These are phyloP conservation scores for Lasioglossum oenotherae DNA, from an alignment of 2,888 invertebrate species.

Conservation along the genomic window DNA sequence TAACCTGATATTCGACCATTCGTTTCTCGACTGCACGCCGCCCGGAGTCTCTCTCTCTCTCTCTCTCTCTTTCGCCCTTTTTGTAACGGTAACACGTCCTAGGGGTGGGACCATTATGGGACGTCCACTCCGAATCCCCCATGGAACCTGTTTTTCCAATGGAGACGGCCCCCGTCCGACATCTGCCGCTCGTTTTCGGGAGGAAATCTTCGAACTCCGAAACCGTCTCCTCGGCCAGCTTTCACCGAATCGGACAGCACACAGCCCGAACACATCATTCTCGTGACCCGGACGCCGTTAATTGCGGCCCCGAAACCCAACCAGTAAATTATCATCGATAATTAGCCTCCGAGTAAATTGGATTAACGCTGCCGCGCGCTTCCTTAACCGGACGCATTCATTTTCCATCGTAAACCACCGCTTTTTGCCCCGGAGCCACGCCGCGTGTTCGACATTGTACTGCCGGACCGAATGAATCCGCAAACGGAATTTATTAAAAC, in stretches of 20 bases:
- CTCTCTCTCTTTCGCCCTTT: conserved; percentile 50
- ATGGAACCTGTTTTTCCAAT: conserved; percentile 76
- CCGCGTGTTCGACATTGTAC: conserved; percentile 6
- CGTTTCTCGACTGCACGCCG: conserved; percentile 43
- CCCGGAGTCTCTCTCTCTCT: neutral
- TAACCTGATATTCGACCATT: conserved; percentile 78
- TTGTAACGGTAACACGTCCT: conserved; percentile 63
- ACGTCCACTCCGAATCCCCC: conserved; percentile 67
- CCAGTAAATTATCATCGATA: conserved; percentile 4
- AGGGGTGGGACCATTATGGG: conserved; percentile 67
- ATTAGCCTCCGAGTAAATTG: conserved; percentile 11
- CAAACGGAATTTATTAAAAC: neutral
- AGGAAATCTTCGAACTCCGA: conserved; percentile 40
- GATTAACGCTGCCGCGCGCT: neutral
- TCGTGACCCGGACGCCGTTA: conserved; percentile 14
- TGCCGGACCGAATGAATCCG: neutral
- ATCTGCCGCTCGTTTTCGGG: conserved; percentile 80
- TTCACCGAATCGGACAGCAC: conserved; percentile 24
- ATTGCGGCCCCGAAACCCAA: neutral
- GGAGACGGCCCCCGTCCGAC: conserved; percentile 76
- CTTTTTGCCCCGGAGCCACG: neutral
- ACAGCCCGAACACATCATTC: conserved; percentile 28
- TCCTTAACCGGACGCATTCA: neutral
- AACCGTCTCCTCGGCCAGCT: conserved; percentile 19
- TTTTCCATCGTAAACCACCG: neutral